Evolutionary conservation across 2,888 invertebrate genomes (phyloP).

Genomic region (Thecophora atra): DNA sequence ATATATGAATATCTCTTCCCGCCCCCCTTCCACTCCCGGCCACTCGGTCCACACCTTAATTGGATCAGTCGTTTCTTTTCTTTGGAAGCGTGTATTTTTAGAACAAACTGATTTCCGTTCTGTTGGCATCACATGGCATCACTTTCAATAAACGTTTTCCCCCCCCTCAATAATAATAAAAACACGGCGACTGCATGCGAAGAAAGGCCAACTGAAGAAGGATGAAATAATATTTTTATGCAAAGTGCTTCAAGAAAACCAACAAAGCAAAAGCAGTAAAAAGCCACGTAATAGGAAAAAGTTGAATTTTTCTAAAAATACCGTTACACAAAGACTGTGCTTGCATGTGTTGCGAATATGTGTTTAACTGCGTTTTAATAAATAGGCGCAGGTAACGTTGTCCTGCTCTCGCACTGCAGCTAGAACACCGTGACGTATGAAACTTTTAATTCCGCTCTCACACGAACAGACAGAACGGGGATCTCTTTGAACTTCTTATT

Average conservation of each 20-base stretch:
- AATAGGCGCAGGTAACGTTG: too few species aligned
- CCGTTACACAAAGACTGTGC: background rate
- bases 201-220: background rate
- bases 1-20: background rate
- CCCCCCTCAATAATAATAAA: background rate
- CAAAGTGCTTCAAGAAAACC: background rate
- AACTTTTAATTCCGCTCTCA: too few species aligned
- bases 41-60: background rate
- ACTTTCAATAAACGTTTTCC: constrained; percentile 23
- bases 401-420: too few species aligned
- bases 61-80: background rate
- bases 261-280: background rate
- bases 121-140: constrained; percentile 16
- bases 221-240: constrained; percentile 15
- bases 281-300: constrained; percentile 4
- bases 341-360: too few species aligned
- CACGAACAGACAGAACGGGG: too few species aligned
- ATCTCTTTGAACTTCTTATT: too few species aligned
- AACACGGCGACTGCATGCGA: background rate
- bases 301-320: constrained; percentile 28
- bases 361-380: too few species aligned
- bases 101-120: constrained; percentile 8
- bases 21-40: background rate
- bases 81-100: background rate
- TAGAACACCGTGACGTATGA: too few species aligned